phyloP scores from a whole-genome alignment of 2,113 vertebrate genomes.

The Galemys pyrenaicus region DNA sequence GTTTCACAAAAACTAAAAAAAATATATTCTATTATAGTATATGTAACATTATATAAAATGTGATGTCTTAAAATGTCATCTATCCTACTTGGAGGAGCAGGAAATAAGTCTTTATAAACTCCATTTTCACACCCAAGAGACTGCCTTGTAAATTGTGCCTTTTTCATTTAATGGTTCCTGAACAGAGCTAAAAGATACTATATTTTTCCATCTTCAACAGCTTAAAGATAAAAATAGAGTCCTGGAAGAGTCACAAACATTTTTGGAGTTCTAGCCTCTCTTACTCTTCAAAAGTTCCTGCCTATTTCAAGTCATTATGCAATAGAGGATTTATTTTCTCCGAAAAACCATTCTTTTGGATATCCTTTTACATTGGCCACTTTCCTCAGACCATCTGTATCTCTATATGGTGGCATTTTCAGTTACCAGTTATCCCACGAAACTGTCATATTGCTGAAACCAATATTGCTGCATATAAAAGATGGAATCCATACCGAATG shows the following conservation, averaged over 20 bases:
- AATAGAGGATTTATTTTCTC: not conserved
- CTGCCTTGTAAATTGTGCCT: not conserved
- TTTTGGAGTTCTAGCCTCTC: not conserved
- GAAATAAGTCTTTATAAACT: not conserved
- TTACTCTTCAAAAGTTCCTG: not conserved
- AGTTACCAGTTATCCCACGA: not conserved
- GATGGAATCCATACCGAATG: not conserved
- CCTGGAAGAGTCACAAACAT: not conserved
- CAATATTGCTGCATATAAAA: not conserved
- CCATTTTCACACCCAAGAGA: not conserved
- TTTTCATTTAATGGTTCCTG: not conserved
- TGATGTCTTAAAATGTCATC: not conserved
- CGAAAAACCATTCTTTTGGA: not conserved
- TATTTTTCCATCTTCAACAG: not conserved
- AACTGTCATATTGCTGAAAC: not conserved
- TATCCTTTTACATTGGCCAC: not conserved
- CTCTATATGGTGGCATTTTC: not conserved
- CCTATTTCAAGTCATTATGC: slow-evolving; percentile 45
- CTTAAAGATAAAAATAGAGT: slow-evolving; percentile 14
- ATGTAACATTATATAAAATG: not conserved
- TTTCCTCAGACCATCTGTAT: not conserved
- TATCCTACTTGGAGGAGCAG: not conserved
- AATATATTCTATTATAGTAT: not conserved
- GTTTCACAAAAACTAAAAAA: not conserved
- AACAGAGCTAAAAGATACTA: not conserved